phyloP scores from a whole-genome alignment of 2,797 vertebrate genomes.

The Macropodus opercularis region DNA sequence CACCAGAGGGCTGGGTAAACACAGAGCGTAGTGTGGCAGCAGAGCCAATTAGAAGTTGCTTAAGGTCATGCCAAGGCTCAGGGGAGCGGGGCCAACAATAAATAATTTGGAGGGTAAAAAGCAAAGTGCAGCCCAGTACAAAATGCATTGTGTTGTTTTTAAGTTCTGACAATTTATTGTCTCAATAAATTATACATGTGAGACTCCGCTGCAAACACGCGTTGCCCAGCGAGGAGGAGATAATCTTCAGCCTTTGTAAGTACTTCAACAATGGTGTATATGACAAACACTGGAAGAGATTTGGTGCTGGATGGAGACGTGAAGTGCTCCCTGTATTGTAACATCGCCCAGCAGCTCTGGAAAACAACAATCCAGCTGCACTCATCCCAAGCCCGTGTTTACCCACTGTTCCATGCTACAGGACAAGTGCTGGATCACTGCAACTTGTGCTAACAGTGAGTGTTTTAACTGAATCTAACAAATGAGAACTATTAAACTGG shows the following conservation, averaged over 20 bases:
- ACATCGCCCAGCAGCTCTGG: slow-evolving; percentile 62
- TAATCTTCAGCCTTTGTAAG: slow-evolving; percentile 82
- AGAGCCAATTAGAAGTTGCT: slow-evolving; percentile 79
- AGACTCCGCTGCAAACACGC: slow-evolving; percentile 78
- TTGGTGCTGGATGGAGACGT: slow-evolving; percentile 80
- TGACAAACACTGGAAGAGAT: slow-evolving; percentile 81
- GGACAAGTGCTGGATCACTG: slow-evolving; percentile 35
- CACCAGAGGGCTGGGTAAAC: slow-evolving; percentile 57
- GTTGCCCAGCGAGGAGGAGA: slow-evolving; percentile 82
- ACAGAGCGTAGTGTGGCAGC: slow-evolving; percentile 56
- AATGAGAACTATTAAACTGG: too few relatives aligned
- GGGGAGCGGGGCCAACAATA: slow-evolving; percentile 81
- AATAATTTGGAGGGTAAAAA: slow-evolving; percentile 90
- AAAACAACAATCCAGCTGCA: slow-evolving; percentile 65
- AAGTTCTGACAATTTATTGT: slow-evolving; percentile 88
- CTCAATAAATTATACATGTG: slow-evolving; percentile 87
- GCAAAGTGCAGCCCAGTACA: slow-evolving; percentile 86
- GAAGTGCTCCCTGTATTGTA: slow-evolving; percentile 68
- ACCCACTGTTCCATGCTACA: slow-evolving; percentile 58
- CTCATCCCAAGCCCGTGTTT: slow-evolving; percentile 56
- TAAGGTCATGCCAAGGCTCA: slow-evolving; percentile 81
- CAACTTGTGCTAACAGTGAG: slow-evolving; percentile 18
- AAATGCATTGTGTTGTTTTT: slow-evolving; percentile 86
- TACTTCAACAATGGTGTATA: slow-evolving; percentile 80
- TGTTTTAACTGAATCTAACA: slow-evolving; percentile 15